A percentile compares a stretch with the other conserved stretches of the same genome.
Conservation (phyloP, 2,888 invertebrate genomes). For the Embidobia sp. region DNA sequence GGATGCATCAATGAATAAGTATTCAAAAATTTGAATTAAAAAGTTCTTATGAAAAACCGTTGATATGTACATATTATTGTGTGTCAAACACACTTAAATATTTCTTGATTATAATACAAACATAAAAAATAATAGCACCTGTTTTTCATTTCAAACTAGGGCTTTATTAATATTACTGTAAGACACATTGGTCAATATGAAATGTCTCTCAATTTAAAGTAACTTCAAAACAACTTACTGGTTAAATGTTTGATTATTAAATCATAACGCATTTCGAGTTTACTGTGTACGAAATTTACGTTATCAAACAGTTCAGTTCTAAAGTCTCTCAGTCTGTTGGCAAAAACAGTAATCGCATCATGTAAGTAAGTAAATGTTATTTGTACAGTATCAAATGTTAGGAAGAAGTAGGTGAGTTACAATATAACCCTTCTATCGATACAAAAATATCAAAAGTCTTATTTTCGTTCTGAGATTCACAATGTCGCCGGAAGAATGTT, state of each 20-base stretch:
- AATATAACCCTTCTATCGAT: background rate
- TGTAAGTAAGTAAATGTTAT: constrained; percentile 13
- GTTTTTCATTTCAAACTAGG: constrained; percentile 3
- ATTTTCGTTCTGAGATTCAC: background rate
- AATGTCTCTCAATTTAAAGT: too few species aligned
- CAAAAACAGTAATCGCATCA: background rate
- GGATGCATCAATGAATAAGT: too few species aligned
- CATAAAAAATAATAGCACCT: constrained; percentile 1
- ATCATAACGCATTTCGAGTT: too few species aligned
- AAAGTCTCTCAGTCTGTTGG: constrained; percentile 17
- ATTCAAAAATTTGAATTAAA: too few species aligned
- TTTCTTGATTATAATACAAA: background rate
- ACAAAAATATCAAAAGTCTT: constrained; percentile 7
- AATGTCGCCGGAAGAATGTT: background rate
- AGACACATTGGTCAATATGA: background rate
- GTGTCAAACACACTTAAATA: background rate
- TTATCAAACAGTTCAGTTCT: constrained; percentile 8
- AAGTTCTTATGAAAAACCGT: too few species aligned
- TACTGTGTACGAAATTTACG: background rate
- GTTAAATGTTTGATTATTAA: too few species aligned
- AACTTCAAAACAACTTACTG: too few species aligned
- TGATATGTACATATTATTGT: too few species aligned
- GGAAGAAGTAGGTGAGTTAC: background rate
- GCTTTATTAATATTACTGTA: background rate
- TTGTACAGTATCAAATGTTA: constrained; percentile 13